Conservation (phyloP, 2,113 vertebrate genomes). For the Oostethus manadensis region DNA sequence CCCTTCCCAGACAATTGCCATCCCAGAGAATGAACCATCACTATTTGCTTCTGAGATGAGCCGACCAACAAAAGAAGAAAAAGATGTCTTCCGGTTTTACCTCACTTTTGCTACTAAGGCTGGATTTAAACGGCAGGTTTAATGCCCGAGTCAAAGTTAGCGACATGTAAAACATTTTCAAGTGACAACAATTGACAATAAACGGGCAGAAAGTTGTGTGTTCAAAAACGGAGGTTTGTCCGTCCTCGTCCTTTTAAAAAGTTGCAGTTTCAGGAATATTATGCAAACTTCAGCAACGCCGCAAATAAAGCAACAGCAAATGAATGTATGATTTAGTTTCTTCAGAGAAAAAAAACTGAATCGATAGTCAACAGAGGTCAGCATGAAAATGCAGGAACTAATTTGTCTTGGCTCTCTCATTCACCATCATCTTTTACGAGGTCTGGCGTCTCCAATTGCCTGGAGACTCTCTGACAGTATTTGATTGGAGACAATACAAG, state of each 20-base stretch:
- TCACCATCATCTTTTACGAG: constrained; percentile 32
- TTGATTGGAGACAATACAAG: constrained; percentile 41
- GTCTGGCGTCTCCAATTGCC: constrained; percentile 44
- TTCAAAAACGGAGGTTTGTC: no score
- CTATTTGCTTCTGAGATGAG: constrained; percentile 13
- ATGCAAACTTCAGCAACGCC: not conserved
- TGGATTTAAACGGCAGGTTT: no score
- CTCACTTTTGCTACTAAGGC: not conserved
- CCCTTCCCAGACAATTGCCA: constrained; percentile 30
- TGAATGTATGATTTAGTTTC: not conserved
- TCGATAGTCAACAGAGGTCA: constrained; percentile 1
- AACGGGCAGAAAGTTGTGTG: no score
- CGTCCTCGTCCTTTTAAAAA: not conserved
- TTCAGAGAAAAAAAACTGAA: not conserved
- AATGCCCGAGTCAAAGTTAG: no score
- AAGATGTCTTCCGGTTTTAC: not conserved
- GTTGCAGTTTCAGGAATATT: not conserved
- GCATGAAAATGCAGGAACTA: constrained; percentile 10
- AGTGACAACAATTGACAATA: no score
- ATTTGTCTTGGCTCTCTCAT: constrained; percentile 12
- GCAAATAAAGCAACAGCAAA: no score
- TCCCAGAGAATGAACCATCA: constrained; percentile 30
- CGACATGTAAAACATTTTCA: no score
- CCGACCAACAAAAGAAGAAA: not conserved
- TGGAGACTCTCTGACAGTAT: constrained; percentile 40